Base-by-base conservation (phyloP, 2,113 vertebrate species). In the Epinephelus cyanopodus region DNA sequence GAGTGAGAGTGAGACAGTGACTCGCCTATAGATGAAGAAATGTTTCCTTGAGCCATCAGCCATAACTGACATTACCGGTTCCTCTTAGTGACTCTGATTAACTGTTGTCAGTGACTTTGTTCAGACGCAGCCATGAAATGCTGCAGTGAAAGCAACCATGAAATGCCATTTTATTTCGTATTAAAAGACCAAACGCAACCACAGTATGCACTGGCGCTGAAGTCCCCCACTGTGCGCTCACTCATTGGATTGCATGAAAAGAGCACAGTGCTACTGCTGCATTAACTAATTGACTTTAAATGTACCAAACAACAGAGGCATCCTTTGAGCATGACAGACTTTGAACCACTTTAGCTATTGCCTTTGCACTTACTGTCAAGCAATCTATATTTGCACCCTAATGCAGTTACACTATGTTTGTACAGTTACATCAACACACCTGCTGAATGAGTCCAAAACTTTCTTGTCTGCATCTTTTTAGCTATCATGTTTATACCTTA, bases 31-130 rank as follows among this genome's bases (percentile, higher is more conserved):
- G 80, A 90, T 86, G 77, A 89, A 81, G 75, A 90, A 89, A 87
- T 77, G 76, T 87, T 85, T 87, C 75, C 75, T 54, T 82, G 48
- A 82, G 82, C 87, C 82, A 85, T 87, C 83, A 91, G 77, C 84
- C 68, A 81, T 86, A 87, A 92, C 87, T 88, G 77, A 90, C 86
- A 91, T 86, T 87, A 84, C 79, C 48, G 60, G 86, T 87, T 87
- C 87, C 82, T 77, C 74, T 79, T 69, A 61, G 75, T 88, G 78
- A 90, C 81, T 81, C 83, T 71, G 81, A 87, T 84, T 78, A 87
- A 85, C 73, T 83, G 71, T 71, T 89, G 81, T 73, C 60, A 48
- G 68, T 62, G 82, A 60, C 77, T 63, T 58, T 72, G 57, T 66
- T 74, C 50, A 72, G 58, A 78, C 65, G 73, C 42, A 64, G 63